A percentile compares a stretch with the other conserved stretches of the same genome.
Evolutionary conservation across 2,797 vertebrate species (phyloP).

Genomic region (Crocodylus rhombifer): DNA sequence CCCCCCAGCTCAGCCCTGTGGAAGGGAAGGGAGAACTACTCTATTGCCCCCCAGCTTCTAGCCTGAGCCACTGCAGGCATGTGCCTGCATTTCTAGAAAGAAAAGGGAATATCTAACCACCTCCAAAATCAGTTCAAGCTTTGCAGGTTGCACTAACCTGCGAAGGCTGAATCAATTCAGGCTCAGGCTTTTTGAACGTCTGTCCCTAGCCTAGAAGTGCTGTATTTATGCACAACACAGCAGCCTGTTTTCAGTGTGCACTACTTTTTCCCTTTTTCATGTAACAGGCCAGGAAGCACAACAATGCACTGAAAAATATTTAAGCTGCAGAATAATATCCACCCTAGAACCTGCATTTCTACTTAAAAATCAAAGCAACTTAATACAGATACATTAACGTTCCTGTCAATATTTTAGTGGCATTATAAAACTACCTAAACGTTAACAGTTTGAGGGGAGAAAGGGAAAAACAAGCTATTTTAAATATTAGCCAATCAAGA

Average conservation of each 20-base stretch:
- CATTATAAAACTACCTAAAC: neutral
- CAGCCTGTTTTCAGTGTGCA: neutral
- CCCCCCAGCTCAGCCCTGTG: too few species aligned
- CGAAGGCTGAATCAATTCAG: too few species aligned
- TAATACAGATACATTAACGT: neutral
- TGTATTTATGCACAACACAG: neutral
- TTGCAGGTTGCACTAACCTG: too few species aligned
- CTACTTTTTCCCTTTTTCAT: neutral
- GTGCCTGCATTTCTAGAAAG: too few species aligned
- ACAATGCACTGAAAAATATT: neutral
- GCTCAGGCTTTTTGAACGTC: too few species aligned
- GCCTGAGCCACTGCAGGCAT: too few species aligned
- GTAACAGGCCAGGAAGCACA: neutral
- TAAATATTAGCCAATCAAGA: neutral
- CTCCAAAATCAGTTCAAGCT: too few species aligned
- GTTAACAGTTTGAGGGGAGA: neutral
- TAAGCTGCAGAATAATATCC: neutral
- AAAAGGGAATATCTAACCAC: too few species aligned
- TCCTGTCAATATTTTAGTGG: too few species aligned
- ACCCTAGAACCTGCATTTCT: neutral
- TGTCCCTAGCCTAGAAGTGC: too few species aligned
- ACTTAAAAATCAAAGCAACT: neutral
- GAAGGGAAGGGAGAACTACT: too few species aligned
- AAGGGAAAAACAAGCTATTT: neutral
- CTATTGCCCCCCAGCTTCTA: too few species aligned